A percentile compares a stretch with the other conserved stretches of the same genome.
These are phyloP conservation scores for Rafetus swinhoei DNA, from an alignment of 2,113 vertebrate genomes.

Conservation along the genomic window DNA sequence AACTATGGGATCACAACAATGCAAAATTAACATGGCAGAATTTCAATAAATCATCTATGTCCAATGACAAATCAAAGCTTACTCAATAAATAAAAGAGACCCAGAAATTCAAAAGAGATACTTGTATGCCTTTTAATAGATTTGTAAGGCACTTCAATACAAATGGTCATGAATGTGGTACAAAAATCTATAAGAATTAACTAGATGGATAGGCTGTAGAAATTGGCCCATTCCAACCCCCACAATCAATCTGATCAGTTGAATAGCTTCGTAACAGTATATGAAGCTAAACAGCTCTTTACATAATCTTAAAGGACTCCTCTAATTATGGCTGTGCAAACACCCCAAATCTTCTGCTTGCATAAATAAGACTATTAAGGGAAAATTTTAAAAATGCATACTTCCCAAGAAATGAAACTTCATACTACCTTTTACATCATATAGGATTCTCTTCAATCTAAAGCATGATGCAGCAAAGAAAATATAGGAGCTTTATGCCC, in stretches of 20 bases:
- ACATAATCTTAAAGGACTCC: neutral
- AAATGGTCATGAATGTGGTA: neutral
- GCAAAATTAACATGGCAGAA: neutral
- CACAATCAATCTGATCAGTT: neutral
- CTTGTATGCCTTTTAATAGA: neutral
- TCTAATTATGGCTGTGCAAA: neutral
- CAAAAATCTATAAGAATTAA: neutral
- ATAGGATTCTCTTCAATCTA: neutral
- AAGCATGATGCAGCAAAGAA: neutral
- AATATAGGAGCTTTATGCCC: no score
- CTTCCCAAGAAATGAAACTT: neutral
- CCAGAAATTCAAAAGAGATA: rapidly evolving
- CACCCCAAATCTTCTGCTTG: no score
- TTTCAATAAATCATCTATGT: rapidly evolving
- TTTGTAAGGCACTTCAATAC: neutral
- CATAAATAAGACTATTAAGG: neutral
- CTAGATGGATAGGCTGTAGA: neutral
- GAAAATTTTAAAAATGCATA: neutral
- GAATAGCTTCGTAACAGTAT: neutral
- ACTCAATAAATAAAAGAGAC: neutral
- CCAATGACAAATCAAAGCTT: neutral
- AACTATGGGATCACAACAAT: constrained; percentile 25
- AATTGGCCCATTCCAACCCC: neutral
- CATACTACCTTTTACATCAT: neutral
- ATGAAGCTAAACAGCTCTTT: neutral